Percentiles rank a stretch among this genome's conserved stretches.
phyloP scores from a whole-genome alignment of 2,797 vertebrate genomes.

The Pipistrellus kuhlii region DNA sequence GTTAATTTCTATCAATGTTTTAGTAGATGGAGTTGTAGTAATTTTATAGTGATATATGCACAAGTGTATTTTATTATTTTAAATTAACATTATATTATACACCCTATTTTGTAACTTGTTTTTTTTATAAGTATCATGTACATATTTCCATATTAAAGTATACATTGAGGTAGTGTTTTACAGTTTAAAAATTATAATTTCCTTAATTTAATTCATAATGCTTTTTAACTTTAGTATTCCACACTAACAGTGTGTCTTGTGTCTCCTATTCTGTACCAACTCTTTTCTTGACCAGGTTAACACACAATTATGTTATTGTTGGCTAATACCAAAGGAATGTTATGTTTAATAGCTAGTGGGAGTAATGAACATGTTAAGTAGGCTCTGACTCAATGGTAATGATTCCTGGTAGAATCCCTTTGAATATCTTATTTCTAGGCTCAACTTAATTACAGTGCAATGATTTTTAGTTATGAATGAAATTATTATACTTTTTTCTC shows the following conservation, averaged over 20 bases:
- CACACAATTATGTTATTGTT: constrained; percentile 49
- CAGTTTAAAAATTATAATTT: constrained; percentile 56
- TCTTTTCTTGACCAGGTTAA: constrained; percentile 68
- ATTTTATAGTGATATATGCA: background rate
- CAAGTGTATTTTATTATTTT: constrained; percentile 38
- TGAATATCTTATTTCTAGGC: constrained; percentile 44
- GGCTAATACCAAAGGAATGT: constrained; percentile 66
- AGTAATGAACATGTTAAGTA: constrained; percentile 32
- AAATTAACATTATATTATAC: background rate
- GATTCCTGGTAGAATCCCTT: constrained; percentile 51
- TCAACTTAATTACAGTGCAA: background rate
- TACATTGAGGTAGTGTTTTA: constrained; percentile 15
- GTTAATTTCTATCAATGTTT: constrained; percentile 26
- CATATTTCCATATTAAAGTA: constrained; percentile 39
- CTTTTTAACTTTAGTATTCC: constrained; percentile 67
- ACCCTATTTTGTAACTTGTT: constrained; percentile 32
- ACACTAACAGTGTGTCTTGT: constrained; percentile 38
- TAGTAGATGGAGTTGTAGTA: background rate
- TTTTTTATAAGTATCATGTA: constrained; percentile 19
- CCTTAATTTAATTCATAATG: constrained; percentile 43
- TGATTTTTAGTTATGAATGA: constrained; percentile 57
- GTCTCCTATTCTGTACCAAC: background rate
- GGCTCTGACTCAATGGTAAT: constrained; percentile 38
- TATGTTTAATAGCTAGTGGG: constrained; percentile 37
- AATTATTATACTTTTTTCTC: constrained; percentile 45